Conservation (phyloP, 2,797 vertebrate genomes). For the Decapterus maruadsi region DNA sequence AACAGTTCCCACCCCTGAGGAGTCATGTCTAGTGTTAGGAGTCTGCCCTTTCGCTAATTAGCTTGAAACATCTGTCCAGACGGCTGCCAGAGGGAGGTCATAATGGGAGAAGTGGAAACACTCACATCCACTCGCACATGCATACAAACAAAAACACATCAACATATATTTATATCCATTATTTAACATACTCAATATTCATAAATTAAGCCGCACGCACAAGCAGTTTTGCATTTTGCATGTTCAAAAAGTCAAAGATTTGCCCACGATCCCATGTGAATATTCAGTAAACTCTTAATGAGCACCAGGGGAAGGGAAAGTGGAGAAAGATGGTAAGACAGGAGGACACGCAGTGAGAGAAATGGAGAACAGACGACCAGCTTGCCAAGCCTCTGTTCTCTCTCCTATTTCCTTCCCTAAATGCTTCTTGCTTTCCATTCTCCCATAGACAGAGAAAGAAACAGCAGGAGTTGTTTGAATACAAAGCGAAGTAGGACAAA, state of each 20-base stretch:
- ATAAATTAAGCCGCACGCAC: not conserved
- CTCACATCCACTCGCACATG: slow-evolving; percentile 14
- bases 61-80: slow-evolving; percentile 75
- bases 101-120: slow-evolving; percentile 53
- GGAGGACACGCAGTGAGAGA: slow-evolving; percentile 1
- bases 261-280: slow-evolving; percentile 1
- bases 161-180: slow-evolving; percentile 26
- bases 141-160: slow-evolving; percentile 24
- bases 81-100: slow-evolving; percentile 60
- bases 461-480: not conserved
- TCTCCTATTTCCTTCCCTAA: not conserved
- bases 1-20: slow-evolving; percentile 55
- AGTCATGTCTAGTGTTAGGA: slow-evolving; percentile 67
- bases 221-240: not conserved
- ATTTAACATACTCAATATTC: not conserved
- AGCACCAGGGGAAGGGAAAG: slow-evolving; percentile 11
- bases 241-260: slow-evolving; percentile 19
- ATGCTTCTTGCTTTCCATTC: not conserved
- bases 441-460: slow-evolving; percentile 18
- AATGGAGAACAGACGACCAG: slow-evolving; percentile 2
- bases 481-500: not conserved
- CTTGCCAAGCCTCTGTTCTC: slow-evolving; percentile 8
- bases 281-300: slow-evolving; percentile 41
- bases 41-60: slow-evolving; percentile 79
- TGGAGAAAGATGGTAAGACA: not conserved